A percentile compares a stretch with the other conserved stretches of the same genome.
Conservation (phyloP, 2,888 invertebrate species). For the Synergus gifuensis region DNA sequence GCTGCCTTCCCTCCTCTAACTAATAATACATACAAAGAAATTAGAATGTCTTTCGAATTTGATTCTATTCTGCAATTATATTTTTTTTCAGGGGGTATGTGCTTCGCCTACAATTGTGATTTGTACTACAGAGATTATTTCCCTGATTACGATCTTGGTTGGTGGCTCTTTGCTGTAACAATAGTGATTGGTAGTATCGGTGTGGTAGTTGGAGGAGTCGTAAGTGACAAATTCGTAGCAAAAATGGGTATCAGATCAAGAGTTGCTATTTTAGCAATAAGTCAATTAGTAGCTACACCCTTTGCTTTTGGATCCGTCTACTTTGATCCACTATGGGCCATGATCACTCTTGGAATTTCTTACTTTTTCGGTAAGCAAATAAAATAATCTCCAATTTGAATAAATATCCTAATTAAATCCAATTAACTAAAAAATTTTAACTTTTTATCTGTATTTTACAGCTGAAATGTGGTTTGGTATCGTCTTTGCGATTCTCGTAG, state of each 20-base stretch:
- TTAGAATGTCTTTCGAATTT: no score
- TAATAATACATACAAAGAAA: no score
- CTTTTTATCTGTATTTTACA: constrained; percentile 73
- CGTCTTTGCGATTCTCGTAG: constrained; percentile 92
- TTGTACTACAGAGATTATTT: constrained; percentile 93
- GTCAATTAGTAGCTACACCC: constrained; percentile 90
- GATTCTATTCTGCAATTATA: no score
- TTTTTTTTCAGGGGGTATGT: constrained; percentile 86
- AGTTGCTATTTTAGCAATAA: constrained; percentile 88
- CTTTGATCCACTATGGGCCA: constrained; percentile 90
- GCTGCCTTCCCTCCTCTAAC: no score
- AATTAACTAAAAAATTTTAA: background rate
- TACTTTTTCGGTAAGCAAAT: constrained; percentile 89
- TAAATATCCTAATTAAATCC: background rate
- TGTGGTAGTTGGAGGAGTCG: constrained; percentile 86
- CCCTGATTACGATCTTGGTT: constrained; percentile 92
- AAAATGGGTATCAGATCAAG: constrained; percentile 91
- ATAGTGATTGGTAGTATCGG: constrained; percentile 91
- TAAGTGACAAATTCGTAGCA: constrained; percentile 92
- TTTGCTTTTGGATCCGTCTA: constrained; percentile 92
- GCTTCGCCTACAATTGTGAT: constrained; percentile 94
- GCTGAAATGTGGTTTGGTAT: constrained; percentile 98
- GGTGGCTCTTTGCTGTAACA: constrained; percentile 94
- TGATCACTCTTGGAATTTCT: constrained; percentile 92
- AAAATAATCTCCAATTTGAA: background rate